Base-by-base conservation (phyloP, 2,113 vertebrate species). In the Tenebrosternarchus preto region DNA sequence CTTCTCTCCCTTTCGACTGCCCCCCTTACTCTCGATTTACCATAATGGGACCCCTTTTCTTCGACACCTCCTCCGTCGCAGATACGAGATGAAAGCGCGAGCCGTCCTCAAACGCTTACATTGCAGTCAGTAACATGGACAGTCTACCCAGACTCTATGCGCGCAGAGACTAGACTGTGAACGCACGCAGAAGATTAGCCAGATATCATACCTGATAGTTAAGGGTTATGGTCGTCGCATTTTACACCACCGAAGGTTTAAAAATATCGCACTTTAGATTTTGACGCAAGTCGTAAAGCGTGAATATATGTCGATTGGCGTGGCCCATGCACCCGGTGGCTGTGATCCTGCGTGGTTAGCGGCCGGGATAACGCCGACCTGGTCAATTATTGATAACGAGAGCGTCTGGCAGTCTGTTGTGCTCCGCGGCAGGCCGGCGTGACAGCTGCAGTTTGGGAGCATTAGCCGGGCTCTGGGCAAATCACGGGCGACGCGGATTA, bases 381-480 rank as follows among this genome's bases (percentile, higher is more conserved):
- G 43, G 43, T 50, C 24, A 91, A 92, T 92, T 90, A 92, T 92
- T 91, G 90, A 92, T 91, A 91, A 88, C 31, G 87, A 82, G 84
- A 85, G 85, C 88, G 87, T 88, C 88, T 89, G 77, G 88, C 91
- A 90, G 89, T 75, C 89, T 92, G 92, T 90, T 84, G 88, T 81
- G 82, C 82, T 25, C 71, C 69, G 43, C 43, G 68, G 43, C 69
- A 70, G 87, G 85, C 88, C 88, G 86, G 84, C 75, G 75, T 82
- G 90, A 90, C 91, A 92, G 92, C 91, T 92, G 91, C 77, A 88
- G 89, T 86, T 90, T 90, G 88, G 88, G 83, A 84, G 91, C 87
- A 91, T 93, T 90, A 91, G 86, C 76, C 86, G 43, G 9, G 43
- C 43, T 50, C 43, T 78, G 88, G 87, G 88, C 86, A 85, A 90